A percentile compares a stretch with the other conserved stretches of the same genome.
phyloP scores from a whole-genome alignment of 2,797 vertebrate species.

The Glossophaga mutica region DNA sequence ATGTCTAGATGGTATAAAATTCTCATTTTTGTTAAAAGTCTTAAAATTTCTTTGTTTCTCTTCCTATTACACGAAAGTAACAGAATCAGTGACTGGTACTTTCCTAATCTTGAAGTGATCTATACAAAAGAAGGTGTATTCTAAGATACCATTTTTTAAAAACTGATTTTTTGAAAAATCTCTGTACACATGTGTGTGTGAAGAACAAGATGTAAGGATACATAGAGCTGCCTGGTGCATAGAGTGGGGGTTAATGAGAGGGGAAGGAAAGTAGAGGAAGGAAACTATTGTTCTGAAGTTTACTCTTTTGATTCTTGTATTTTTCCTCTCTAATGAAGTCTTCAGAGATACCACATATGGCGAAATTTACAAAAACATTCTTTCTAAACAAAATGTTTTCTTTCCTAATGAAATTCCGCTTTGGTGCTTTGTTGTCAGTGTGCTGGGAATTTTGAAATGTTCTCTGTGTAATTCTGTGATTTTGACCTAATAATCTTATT shows the following conservation, averaged over 20 bases:
- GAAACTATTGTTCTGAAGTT: not conserved
- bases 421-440: constrained; percentile 12
- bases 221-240: not conserved
- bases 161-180: not conserved
- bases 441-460: constrained; percentile 59
- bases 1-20: not conserved
- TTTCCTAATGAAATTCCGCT: constrained; percentile 40
- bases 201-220: not conserved
- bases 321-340: constrained; percentile 4
- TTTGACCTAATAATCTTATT: constrained; percentile 66
- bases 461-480: constrained; percentile 54
- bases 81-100: not conserved
- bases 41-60: not conserved
- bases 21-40: not conserved
- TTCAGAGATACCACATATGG: not conserved
- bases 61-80: not conserved
- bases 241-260: not conserved
- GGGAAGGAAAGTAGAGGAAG: not conserved
- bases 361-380: not conserved
- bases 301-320: not conserved
- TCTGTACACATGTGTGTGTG: not conserved
- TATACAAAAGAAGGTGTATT: not conserved
- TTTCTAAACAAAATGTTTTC: constrained; percentile 45
- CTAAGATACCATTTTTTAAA: constrained; percentile 13
- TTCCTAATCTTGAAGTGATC: not conserved